phyloP scores from a whole-genome alignment of 2,113 vertebrate species.

The Lota lota region DNA sequence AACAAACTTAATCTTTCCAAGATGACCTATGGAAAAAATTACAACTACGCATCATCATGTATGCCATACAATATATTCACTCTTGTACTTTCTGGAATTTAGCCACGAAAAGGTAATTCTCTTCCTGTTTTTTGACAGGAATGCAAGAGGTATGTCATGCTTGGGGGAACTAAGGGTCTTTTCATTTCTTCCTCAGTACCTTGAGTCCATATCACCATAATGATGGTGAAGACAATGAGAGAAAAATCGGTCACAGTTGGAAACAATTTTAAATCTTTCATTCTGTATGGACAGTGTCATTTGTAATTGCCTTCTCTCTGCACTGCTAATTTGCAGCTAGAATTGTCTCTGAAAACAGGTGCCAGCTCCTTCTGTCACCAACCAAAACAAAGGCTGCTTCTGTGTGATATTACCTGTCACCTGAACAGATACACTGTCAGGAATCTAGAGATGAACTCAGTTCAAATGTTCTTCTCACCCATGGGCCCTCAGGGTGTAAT shows the following conservation, averaged over 20 bases:
- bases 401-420: slow-evolving; percentile 65
- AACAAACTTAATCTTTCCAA: neutral
- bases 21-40: slow-evolving; percentile 12
- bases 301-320: slow-evolving; percentile 60
- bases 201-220: slow-evolving; percentile 38
- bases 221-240: slow-evolving; percentile 42
- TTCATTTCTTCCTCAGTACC: slow-evolving; percentile 23
- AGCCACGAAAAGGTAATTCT: neutral
- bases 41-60: neutral
- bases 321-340: slow-evolving; percentile 58
- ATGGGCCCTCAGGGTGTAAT: slow-evolving; percentile 49
- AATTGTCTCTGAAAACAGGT: slow-evolving; percentile 62
- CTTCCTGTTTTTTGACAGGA: slow-evolving; percentile 7
- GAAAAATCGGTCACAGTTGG: slow-evolving; percentile 41
- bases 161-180: slow-evolving; percentile 32
- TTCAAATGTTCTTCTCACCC: slow-evolving; percentile 72
- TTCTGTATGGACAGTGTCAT: slow-evolving; percentile 61
- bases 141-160: slow-evolving; percentile 26
- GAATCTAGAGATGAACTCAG: slow-evolving; percentile 68
- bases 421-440: slow-evolving; percentile 65
- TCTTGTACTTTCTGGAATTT: slow-evolving; percentile 12
- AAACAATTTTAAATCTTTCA: slow-evolving; percentile 41
- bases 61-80: slow-evolving; percentile 8
- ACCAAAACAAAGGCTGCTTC: slow-evolving; percentile 62
- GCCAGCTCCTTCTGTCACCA: slow-evolving; percentile 55